Base-by-base conservation (phyloP, 92 coral and sea anemone species). In the Chrysogorgia sp. region DNA sequence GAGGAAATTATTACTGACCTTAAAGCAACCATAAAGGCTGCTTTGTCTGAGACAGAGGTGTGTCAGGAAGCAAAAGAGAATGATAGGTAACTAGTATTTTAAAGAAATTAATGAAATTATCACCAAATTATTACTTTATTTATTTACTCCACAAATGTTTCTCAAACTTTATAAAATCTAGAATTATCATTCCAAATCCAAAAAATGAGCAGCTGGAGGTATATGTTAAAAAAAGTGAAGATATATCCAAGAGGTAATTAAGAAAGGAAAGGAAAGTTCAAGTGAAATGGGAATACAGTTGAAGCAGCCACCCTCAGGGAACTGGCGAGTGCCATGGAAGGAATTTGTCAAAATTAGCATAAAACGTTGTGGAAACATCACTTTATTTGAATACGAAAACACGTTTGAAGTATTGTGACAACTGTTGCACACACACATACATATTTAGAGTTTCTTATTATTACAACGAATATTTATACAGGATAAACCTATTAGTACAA, bases 181-280 rank as follows among this genome's bases (percentile, higher is more conserved):
- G 76, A 69, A 48, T 69, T 29, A 52, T 75, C 30, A 34, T 76
- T 34, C 89, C 88, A 20, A 87, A 87, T 68, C 91, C 89, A 26
- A 82, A 57, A 64, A 85, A 82, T 59, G 59, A 81, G 58, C 81
- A 81, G 34, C 67, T 87, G 31, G 91, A 84, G 41, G 85, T 64
- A 20, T 84, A 80, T 77, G 86, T 82, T n/a, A 40, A 65, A 14
- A 76, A 85, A 20, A 71, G 86, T 20, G 67, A 77, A 52, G 78
- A 81, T 50, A 78, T 67, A 10, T 81, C 82, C 58, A 70, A 84
- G 77, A 84, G 91, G 96, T 87, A 83, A 5, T 40, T 3, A 34
- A 14, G 13, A 6, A 13, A n/a, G 33, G 68, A 79, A 43, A 22
- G 24, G 0, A 21, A 45, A 25, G 3, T 30, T 77, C 59, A 40